phyloP scores from a whole-genome alignment of 2,888 invertebrate genomes.

The Lobophora halterata region DNA sequence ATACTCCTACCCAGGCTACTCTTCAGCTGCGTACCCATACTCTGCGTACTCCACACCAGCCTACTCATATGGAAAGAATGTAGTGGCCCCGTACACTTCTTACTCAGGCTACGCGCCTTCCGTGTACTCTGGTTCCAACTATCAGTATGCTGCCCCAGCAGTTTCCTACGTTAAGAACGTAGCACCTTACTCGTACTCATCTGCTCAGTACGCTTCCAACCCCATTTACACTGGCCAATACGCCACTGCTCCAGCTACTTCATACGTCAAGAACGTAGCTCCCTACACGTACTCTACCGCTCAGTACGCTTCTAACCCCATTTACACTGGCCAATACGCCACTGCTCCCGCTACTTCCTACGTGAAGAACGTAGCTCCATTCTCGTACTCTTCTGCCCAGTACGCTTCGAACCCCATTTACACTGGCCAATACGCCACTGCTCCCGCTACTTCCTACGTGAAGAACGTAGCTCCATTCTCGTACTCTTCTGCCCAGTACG shows the following conservation, averaged over 20 bases:
- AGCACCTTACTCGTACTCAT: too few species aligned
- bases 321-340: too few species aligned
- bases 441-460: conserved; percentile 11
- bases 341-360: too few species aligned
- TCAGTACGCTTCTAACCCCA: too few species aligned
- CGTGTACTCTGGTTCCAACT: conserved; percentile 7
- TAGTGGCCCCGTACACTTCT: too few species aligned
- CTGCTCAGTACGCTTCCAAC: conserved; percentile 4
- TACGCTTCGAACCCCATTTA: conserved; percentile 5
- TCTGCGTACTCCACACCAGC: conserved; percentile 6
- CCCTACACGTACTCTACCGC: too few species aligned
- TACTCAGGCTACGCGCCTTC: conserved; percentile 1
- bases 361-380: too few species aligned
- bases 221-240: conserved; percentile 3
- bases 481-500: too few species aligned
- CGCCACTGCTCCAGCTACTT: conserved; percentile 1
- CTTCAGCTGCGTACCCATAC: conserved; percentile 7
- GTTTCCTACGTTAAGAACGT: conserved; percentile 12
- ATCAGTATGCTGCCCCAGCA: conserved; percentile 7
- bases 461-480: conserved; percentile 6
- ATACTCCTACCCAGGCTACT: conserved; percentile 1
- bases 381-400: too few species aligned
- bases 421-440: conserved; percentile 8
- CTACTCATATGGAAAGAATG: too few species aligned
- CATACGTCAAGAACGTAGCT: not conserved